These are phyloP conservation scores for Gymnobelideus leadbeateri DNA, from an alignment of 2,113 vertebrate genomes.

Conservation along the genomic window DNA sequence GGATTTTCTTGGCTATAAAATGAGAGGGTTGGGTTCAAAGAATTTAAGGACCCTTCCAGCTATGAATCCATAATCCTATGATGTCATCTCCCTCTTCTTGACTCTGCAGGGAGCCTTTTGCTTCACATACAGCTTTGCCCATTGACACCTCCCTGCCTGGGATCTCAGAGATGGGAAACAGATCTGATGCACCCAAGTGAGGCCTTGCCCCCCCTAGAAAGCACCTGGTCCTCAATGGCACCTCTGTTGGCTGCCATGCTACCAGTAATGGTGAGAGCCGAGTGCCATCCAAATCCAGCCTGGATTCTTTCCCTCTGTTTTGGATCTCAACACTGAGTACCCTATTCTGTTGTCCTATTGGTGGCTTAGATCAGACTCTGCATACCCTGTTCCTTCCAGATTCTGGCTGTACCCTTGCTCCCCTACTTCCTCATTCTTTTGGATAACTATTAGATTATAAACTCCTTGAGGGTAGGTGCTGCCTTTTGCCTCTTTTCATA, in stretches of 20 bases:
- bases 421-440: neutral
- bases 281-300: neutral
- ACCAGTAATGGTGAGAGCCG: neutral
- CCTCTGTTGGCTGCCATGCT: neutral
- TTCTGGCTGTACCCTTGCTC: neutral
- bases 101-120: neutral
- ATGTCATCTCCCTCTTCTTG: neutral
- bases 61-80: neutral
- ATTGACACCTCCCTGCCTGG: neutral
- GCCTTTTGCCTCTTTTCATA: too few species aligned
- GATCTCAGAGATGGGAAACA: neutral
- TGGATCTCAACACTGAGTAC: neutral
- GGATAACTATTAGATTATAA: too few species aligned
- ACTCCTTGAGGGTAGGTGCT: too few species aligned
- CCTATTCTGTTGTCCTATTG: neutral
- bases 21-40: neutral
- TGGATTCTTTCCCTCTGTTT: neutral
- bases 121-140: neutral
- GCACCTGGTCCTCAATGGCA: neutral
- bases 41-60: neutral
- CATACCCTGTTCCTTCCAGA: neutral
- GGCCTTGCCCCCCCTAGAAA: neutral
- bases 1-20: neutral
- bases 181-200: neutral
- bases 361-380: neutral